Evolutionary conservation across 1,140 invertebrate species (phyloP).

Genomic region (Temnothorax nylanderi): DNA sequence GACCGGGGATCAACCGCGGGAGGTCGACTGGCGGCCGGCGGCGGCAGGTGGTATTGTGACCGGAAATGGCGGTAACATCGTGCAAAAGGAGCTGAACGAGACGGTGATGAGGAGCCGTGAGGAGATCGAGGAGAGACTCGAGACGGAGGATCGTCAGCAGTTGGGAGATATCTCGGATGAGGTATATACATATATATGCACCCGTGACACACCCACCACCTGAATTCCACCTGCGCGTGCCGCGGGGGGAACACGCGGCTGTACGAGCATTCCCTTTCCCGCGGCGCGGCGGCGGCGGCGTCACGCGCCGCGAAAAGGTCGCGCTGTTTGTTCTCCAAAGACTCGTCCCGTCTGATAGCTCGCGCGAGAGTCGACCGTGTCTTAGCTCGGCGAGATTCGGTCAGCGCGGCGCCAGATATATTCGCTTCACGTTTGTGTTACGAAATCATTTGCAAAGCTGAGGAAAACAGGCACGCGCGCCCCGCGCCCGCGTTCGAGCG

Average conservation of each 20-base stretch:
- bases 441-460: conserved; percentile 13
- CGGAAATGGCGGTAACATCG: conserved; percentile 88
- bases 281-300: neutral
- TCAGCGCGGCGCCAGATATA: conserved; percentile 6
- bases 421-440: neutral
- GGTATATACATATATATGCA: conserved; percentile 83
- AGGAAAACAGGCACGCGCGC: neutral
- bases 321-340: conserved; percentile 28
- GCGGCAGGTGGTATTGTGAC: conserved; percentile 85
- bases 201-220: conserved; percentile 61
- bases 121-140: conserved; percentile 92
- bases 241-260: neutral
- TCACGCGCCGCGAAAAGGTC: conserved; percentile 66
- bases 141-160: conserved; percentile 93
- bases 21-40: conserved; percentile 87
- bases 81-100: conserved; percentile 92
- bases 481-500: neutral
- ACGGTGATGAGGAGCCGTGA: conserved; percentile 92
- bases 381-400: conserved; percentile 14
- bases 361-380: neutral
- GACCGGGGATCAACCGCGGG: conserved; percentile 86
- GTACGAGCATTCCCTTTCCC: conserved; percentile 75
- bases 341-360: conserved; percentile 55
- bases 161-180: conserved; percentile 93
- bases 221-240: conserved; percentile 73